phyloP scores from a whole-genome alignment of 2,113 vertebrate genomes.

The Chlorocebus sabaeus region DNA sequence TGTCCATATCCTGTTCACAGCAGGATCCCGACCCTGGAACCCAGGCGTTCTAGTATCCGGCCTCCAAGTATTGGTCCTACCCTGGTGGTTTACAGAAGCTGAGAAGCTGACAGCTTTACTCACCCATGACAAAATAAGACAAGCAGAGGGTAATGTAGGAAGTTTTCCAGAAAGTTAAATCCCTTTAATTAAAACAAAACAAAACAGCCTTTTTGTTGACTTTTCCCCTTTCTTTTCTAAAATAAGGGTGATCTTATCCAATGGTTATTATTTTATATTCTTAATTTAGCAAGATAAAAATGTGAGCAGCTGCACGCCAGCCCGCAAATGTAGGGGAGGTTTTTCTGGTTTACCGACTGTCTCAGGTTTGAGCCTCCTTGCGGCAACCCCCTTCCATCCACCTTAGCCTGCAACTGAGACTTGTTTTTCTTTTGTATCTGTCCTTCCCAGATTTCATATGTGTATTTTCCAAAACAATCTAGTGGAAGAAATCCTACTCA shows the following conservation, averaged over 20 bases:
- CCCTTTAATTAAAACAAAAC: neutral
- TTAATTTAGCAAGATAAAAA: neutral
- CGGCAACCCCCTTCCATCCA: accelerated
- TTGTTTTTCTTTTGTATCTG: neutral
- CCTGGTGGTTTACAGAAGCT: neutral
- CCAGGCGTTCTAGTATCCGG: neutral
- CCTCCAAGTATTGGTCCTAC: neutral
- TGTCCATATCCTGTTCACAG: neutral
- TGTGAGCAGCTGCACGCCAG: neutral
- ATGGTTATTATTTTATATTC: neutral
- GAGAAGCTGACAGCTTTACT: neutral
- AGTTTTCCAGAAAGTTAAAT: neutral
- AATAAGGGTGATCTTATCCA: neutral
- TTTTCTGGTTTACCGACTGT: neutral
- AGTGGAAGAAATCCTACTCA: neutral
- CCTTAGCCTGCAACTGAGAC: neutral
- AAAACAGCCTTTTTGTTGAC: neutral
- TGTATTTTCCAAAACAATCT: neutral
- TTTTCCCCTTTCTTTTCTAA: neutral
- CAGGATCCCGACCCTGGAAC: too few relatives aligned
- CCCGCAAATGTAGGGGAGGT: neutral
- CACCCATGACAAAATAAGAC: neutral
- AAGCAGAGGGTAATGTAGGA: neutral
- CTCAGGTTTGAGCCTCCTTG: neutral
- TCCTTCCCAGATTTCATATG: neutral